These are phyloP conservation scores for Odocoileus virginianus DNA, from an alignment of 2,113 vertebrate species.

Conservation along the genomic window DNA sequence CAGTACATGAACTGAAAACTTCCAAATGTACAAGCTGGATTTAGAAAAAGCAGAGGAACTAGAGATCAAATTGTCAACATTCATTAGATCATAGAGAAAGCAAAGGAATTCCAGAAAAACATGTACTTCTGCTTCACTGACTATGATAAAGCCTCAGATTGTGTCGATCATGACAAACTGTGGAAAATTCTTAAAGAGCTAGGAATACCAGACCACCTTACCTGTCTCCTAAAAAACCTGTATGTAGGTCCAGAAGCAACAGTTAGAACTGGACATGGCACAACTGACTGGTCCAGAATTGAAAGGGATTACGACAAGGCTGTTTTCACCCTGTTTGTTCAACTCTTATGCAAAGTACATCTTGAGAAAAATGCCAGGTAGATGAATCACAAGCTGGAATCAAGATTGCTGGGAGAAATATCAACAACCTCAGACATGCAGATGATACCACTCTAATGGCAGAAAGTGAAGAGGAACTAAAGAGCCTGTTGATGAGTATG, in stretches of 20 bases:
- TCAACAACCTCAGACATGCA: not conserved
- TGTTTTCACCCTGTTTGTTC: not conserved
- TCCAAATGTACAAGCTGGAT: not conserved
- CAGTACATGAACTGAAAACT: not conserved
- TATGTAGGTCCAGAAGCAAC: not conserved
- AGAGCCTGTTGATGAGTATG: not conserved
- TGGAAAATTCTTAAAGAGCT: not conserved
- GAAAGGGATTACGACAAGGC: not conserved
- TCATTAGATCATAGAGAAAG: not conserved
- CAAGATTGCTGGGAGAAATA: not conserved
- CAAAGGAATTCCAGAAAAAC: not conserved
- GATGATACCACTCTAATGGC: not conserved
- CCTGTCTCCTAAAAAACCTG: not conserved
- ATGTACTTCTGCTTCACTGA: not conserved
- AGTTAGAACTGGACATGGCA: not conserved
- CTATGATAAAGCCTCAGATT: accelerated
- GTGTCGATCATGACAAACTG: not conserved
- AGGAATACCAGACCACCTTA: not conserved
- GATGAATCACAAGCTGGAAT: not conserved
- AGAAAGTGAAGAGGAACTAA: not conserved
- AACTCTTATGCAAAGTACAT: not conserved
- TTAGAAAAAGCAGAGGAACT: not conserved
- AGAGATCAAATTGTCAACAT: not conserved
- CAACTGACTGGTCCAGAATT: not conserved
- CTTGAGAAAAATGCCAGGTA: not conserved